Conservation (phyloP, 2,797 vertebrate species). For the Coregonus ussuriensis region DNA sequence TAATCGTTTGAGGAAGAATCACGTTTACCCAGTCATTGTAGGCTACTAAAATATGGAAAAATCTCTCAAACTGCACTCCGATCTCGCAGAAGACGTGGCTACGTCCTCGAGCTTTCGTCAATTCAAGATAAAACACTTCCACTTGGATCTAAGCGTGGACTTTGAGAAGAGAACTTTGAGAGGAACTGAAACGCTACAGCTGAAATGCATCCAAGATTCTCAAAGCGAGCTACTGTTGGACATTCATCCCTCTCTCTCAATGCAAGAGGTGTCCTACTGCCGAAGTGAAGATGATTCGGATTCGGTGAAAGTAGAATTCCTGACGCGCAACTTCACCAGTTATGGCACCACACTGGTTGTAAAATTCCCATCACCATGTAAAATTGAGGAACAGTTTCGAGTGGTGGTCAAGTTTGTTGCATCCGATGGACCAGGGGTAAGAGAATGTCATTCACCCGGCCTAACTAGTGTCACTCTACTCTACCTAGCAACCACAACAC, state of each 20-base stretch:
- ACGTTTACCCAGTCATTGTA: neutral
- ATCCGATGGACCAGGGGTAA: conserved; percentile 79
- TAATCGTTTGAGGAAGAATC: neutral
- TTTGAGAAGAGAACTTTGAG: conserved; percentile 62
- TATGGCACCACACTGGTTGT: conserved; percentile 73
- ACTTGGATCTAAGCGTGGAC: conserved; percentile 66
- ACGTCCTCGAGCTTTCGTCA: conserved; percentile 69
- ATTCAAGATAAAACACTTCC: conserved; percentile 71
- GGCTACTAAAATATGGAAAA: conserved; percentile 36
- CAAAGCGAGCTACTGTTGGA: conserved; percentile 67
- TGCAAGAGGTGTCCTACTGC: conserved; percentile 54
- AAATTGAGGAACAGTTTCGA: conserved; percentile 53
- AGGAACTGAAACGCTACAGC: conserved; percentile 62
- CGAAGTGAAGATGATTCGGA: conserved; percentile 28
- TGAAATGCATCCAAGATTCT: conserved; percentile 58
- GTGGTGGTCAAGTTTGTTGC: conserved; percentile 71
- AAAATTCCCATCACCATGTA: conserved; percentile 54
- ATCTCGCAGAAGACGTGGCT: conserved; percentile 61
- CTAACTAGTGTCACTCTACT: neutral
- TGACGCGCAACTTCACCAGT: conserved; percentile 66
- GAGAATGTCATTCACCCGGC: conserved; percentile 22
- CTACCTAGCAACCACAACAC: neutral
- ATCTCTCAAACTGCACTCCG: conserved; percentile 37
- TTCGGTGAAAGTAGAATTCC: conserved; percentile 31
- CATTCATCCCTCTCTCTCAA: conserved; percentile 66